Conservation (phyloP, 2,113 vertebrate species). For the Plestiodon gilberti region DNA sequence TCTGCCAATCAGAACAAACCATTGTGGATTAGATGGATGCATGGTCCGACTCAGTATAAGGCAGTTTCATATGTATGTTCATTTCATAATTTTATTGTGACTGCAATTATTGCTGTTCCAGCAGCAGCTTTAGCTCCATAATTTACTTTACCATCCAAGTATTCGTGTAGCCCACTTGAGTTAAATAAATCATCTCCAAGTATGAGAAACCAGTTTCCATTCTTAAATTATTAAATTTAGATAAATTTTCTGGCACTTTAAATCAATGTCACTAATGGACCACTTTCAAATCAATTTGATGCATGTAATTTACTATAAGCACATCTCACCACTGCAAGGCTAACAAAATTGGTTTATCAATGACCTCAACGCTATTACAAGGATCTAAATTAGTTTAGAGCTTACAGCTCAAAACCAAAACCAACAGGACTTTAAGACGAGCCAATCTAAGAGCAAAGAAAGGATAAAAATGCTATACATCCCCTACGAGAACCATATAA, state of each 20-base stretch:
- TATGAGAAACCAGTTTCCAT: slow-evolving; percentile 59
- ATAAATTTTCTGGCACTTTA: slow-evolving; percentile 70
- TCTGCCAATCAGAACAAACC: not conserved
- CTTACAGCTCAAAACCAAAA: not conserved
- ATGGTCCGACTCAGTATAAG: not conserved
- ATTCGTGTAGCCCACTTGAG: slow-evolving; percentile 48
- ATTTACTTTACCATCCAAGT: slow-evolving; percentile 48
- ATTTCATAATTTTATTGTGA: slow-evolving; percentile 32
- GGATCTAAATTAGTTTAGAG: slow-evolving; percentile 46
- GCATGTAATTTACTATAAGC: slow-evolving; percentile 65
- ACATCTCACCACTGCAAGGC: slow-evolving; percentile 49
- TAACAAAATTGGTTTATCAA: slow-evolving; percentile 61
- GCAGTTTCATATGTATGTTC: not conserved
- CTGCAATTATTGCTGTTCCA: slow-evolving; percentile 12
- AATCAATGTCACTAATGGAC: slow-evolving; percentile 68
- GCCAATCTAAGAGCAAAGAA: not conserved
- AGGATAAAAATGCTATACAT: slow-evolving; percentile 2
- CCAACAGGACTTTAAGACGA: slow-evolving; percentile 18
- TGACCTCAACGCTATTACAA: slow-evolving; percentile 10
- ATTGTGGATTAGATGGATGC: not conserved
- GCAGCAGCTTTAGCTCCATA: slow-evolving; percentile 31
- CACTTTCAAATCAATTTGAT: slow-evolving; percentile 69
- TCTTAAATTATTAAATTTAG: slow-evolving; percentile 69
- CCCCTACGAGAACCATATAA: not conserved
- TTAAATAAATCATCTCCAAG: slow-evolving; percentile 67